These are phyloP conservation scores for Agonopterix arenella DNA, from an alignment of 2,888 invertebrate species.

Conservation along the genomic window DNA sequence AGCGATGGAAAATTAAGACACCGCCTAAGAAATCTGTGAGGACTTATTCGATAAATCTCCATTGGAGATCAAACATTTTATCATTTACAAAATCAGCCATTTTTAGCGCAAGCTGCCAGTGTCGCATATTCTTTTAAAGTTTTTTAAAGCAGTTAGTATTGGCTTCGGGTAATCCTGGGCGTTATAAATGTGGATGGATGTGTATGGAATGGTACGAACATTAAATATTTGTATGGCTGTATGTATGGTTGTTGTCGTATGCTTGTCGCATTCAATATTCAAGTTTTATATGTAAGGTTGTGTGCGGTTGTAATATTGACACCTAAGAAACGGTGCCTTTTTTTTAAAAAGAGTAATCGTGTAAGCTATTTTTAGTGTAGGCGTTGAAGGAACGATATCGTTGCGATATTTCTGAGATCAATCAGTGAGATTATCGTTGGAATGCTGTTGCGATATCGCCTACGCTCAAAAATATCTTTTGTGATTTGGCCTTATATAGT, in stretches of 20 bases:
- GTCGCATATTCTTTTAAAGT: constrained; percentile 23
- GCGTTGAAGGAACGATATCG: no score
- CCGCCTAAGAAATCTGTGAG: background rate
- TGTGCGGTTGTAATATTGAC: constrained; percentile 26
- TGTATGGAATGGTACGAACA: constrained; percentile 9
- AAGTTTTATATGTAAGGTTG: constrained; percentile 29
- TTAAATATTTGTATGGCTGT: constrained; percentile 21
- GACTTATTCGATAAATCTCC: constrained; percentile 1
- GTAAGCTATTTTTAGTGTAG: no score
- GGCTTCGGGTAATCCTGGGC: constrained; percentile 28
- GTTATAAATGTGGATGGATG: constrained; percentile 22
- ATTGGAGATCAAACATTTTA: constrained; percentile 4
- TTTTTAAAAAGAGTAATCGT: background rate
- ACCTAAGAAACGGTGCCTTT: background rate
- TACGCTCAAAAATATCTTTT: no score
- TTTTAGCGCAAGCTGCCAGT: constrained; percentile 31
- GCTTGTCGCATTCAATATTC: constrained; percentile 49
- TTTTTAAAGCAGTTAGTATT: constrained; percentile 21
- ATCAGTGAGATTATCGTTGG: no score
- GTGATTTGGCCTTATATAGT: background rate
- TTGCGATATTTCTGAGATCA: no score
- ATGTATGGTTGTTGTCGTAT: constrained; percentile 31
- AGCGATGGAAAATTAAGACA: no score
- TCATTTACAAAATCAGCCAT: constrained; percentile 12
- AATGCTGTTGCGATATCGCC: no score